phyloP scores from a whole-genome alignment of 2,797 vertebrate genomes.

The Artibeus lituratus region DNA sequence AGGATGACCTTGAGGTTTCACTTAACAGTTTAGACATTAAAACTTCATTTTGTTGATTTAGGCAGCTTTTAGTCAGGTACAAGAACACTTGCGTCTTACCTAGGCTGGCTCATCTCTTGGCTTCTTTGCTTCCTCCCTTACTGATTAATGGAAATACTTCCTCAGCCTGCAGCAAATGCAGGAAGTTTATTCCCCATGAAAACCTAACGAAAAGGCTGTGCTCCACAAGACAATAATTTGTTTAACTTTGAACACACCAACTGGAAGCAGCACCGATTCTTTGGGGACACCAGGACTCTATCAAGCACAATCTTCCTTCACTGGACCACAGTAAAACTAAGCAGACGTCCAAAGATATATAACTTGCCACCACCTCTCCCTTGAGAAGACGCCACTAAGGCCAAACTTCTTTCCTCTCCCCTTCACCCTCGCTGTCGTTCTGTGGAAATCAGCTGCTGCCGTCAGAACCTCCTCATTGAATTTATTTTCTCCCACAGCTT shows the following conservation, averaged over 20 bases:
- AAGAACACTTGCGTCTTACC: background rate
- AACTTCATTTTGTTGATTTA: background rate
- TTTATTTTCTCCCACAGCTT: background rate
- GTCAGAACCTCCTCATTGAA: background rate
- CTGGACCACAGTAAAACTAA: background rate
- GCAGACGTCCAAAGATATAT: background rate
- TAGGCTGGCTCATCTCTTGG: background rate
- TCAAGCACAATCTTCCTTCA: background rate
- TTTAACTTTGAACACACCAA: constrained; percentile 33
- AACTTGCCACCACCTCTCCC: background rate
- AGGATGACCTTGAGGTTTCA: background rate
- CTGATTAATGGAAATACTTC: constrained; percentile 49
- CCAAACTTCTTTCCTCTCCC: background rate
- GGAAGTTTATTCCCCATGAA: constrained; percentile 33
- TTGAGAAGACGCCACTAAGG: background rate
- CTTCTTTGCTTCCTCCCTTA: background rate
- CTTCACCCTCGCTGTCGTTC: background rate
- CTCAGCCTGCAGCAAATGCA: background rate
- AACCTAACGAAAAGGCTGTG: constrained; percentile 31
- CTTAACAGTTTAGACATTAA: background rate
- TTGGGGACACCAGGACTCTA: background rate
- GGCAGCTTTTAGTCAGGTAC: background rate
- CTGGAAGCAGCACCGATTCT: constrained; percentile 1
- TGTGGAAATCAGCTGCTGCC: background rate
- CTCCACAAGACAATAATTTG: constrained; percentile 1